Evolutionary conservation across 1,140 invertebrate species (phyloP).

Genomic region (Drosophila seguyi): DNA sequence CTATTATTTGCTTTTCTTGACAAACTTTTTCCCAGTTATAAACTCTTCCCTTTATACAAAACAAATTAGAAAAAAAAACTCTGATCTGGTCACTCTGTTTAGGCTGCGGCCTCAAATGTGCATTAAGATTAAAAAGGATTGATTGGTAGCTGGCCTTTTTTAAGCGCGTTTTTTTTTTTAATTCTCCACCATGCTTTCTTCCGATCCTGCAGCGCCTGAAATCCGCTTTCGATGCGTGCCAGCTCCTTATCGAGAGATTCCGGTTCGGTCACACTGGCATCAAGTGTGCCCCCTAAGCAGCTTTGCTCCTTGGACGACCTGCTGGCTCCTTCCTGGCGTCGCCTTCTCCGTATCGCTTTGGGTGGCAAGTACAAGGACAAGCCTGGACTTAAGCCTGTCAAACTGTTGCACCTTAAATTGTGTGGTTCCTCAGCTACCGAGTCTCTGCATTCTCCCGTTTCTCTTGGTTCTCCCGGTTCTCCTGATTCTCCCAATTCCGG

Average conservation of each 20-base stretch:
- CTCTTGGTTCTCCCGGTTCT: background rate
- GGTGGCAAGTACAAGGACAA: background rate
- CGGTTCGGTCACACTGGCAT: conserved; percentile 15
- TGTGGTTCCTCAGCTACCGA: background rate
- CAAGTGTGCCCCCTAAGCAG: conserved; percentile 36
- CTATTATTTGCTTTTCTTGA: no score
- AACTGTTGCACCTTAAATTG: conserved; percentile 70
- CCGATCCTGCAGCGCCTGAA: conserved; percentile 2
- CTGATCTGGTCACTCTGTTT: background rate
- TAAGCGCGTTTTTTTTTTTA: background rate
- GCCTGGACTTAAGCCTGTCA: conserved; percentile 45
- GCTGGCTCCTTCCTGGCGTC: background rate
- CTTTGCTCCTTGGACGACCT: conserved; percentile 17
- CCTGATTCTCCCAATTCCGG: conserved; percentile 5
- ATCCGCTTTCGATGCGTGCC: conserved; percentile 3
- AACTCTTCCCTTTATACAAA: no score
- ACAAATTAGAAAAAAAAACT: no score
- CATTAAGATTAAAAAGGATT: no score
- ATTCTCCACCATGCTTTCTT: background rate
- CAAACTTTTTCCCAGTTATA: no score
- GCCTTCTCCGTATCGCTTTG: background rate
- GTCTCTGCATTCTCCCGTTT: background rate
- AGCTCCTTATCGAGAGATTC: conserved; percentile 24
- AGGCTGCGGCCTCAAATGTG: no score
- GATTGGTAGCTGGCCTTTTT: no score